Percentiles rank a stretch among this genome's conserved stretches.
phyloP scores from a whole-genome alignment of 2,888 invertebrate species.

The Nymphalis polychloros region DNA sequence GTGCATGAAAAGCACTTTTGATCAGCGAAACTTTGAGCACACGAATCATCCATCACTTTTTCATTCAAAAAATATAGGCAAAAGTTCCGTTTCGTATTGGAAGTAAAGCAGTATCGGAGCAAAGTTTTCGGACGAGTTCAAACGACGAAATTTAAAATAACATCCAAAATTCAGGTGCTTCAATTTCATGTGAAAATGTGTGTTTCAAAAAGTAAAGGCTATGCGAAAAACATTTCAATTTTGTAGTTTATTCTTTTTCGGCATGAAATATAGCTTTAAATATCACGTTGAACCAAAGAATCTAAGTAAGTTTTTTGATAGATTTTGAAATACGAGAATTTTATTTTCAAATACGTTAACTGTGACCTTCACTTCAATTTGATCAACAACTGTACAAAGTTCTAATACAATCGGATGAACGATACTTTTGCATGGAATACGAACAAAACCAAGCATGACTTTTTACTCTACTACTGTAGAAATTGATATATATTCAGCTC shows the following conservation, averaged over 20 bases:
- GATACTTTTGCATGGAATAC: too few relatives aligned
- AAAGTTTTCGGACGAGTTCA: not conserved
- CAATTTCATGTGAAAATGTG: not conserved
- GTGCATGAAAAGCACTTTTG: not conserved
- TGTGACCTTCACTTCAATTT: too few relatives aligned
- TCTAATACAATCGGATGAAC: too few relatives aligned
- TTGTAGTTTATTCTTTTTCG: not conserved
- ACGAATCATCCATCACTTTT: not conserved
- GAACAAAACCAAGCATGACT: too few relatives aligned
- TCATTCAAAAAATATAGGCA: not conserved
- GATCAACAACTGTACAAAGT: too few relatives aligned
- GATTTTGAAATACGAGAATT: too few relatives aligned
- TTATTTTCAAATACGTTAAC: too few relatives aligned
- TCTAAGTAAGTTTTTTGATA: too few relatives aligned
- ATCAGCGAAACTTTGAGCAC: not conserved
- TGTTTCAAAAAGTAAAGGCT: not conserved
- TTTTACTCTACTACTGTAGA: too few relatives aligned
- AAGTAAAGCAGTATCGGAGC: not conserved
- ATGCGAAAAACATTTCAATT: not conserved
- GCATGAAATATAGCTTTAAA: too few relatives aligned
- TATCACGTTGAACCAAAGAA: too few relatives aligned
- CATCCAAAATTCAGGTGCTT: not conserved
- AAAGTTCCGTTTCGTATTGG: not conserved
- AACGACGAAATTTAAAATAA: not conserved
- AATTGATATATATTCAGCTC: too few relatives aligned